Conservation (phyloP, 2,797 vertebrate species). For the Ctenosaura bakeri region DNA sequence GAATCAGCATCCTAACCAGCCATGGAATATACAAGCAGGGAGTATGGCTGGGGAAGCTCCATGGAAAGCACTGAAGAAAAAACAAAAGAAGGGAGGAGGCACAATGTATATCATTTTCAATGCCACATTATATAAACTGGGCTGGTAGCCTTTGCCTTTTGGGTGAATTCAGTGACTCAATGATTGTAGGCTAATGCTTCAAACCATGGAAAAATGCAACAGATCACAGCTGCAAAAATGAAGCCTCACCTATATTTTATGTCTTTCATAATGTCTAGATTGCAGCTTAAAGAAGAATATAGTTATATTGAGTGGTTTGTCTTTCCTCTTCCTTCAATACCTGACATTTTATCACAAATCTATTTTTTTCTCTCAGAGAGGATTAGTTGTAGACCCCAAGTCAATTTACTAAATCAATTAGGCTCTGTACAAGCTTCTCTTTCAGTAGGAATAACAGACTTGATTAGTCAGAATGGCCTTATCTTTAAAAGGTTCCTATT, state of each 20-base stretch:
- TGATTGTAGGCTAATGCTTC: not conserved
- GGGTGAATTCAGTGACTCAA: not conserved
- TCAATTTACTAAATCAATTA: slow-evolving; percentile 47
- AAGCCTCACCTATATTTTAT: not conserved
- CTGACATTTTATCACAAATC: not conserved
- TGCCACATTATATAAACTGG: not conserved
- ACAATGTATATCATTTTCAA: not conserved
- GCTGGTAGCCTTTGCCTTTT: not conserved
- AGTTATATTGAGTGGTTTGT: not conserved
- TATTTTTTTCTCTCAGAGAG: not conserved
- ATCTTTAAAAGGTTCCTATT: slow-evolving; percentile 76
- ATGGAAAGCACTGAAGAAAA: not conserved
- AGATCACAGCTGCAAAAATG: not conserved
- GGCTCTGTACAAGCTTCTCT: slow-evolving; percentile 34
- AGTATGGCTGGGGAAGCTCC: not conserved
- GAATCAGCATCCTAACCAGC: not conserved
- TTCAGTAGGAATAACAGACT: slow-evolving; percentile 68
- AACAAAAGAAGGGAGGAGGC: not conserved
- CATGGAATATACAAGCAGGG: not conserved
- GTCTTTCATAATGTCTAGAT: not conserved
- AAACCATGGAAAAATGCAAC: not conserved
- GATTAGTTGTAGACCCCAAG: not conserved
- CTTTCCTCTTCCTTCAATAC: not conserved
- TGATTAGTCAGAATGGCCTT: slow-evolving; percentile 71
- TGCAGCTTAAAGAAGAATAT: not conserved